phyloP scores from a whole-genome alignment of 2,113 vertebrate species.

The Jacana jacana region DNA sequence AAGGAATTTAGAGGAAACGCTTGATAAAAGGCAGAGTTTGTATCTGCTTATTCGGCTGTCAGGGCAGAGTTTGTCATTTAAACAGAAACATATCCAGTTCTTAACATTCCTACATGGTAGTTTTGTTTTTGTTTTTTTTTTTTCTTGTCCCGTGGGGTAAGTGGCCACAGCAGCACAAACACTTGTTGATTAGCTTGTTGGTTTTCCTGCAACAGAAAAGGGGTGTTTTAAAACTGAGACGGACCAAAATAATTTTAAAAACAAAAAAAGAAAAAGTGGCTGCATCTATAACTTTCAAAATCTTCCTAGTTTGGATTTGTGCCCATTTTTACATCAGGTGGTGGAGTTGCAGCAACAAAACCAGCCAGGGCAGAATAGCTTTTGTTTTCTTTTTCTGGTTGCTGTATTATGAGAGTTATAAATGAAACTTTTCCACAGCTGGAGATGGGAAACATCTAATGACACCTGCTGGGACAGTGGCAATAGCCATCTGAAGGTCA shows the following conservation, averaged over 20 bases:
- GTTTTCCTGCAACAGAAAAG: not conserved
- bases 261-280: not conserved
- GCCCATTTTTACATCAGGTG: not conserved
- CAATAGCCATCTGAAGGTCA: not conserved
- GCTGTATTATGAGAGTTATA: not conserved
- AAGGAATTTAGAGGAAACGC: not conserved
- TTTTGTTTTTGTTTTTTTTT: not conserved
- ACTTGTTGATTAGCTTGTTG: not conserved
- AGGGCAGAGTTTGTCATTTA: not conserved
- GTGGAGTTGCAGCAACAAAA: not conserved
- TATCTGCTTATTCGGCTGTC: not conserved
- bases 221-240: not conserved
- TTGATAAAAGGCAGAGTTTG: slow-evolving; percentile 10
- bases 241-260: slow-evolving; percentile 53
- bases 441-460: not conserved
- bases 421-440: slow-evolving; percentile 4
- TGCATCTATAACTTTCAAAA: not conserved
- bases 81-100: slow-evolving; percentile 33
- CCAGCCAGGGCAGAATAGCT: not conserved
- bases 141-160: not conserved
- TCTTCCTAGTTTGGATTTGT: not conserved
- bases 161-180: not conserved
- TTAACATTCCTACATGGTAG: slow-evolving; percentile 22
- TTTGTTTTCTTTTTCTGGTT: slow-evolving; percentile 16
- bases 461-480: not conserved